Evolutionary conservation across 2,113 vertebrate species (phyloP).

Genomic region (Istiophorus platypterus): DNA sequence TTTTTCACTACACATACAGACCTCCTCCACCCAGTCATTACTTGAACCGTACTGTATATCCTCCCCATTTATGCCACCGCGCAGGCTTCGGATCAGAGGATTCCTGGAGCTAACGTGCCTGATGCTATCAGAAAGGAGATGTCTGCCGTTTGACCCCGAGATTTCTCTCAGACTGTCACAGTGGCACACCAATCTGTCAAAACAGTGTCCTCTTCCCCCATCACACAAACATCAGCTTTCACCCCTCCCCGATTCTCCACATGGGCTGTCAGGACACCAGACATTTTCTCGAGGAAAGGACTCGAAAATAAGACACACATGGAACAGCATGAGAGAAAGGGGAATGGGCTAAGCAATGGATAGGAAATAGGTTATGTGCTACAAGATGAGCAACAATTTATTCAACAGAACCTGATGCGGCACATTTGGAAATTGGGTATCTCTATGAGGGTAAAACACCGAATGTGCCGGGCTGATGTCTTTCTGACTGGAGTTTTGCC

Average conservation of each 20-base stretch:
- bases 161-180: conserved; percentile 54
- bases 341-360: conserved; percentile 33
- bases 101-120: conserved; percentile 42
- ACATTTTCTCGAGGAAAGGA: conserved; percentile 22
- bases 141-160: conserved; percentile 70
- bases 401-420: conserved; percentile 31
- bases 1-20: background rate
- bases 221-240: conserved; percentile 54
- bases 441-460: conserved; percentile 15
- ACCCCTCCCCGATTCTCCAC: conserved; percentile 1
- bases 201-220: conserved; percentile 50
- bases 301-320: conserved; percentile 42
- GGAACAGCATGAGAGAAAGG: conserved; percentile 38
- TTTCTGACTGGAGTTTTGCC: conserved; percentile 4
- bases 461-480: background rate
- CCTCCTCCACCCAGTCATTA: conserved; percentile 9
- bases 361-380: conserved; percentile 30
- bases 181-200: conserved; percentile 74
- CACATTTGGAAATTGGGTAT: background rate
- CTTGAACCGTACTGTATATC: conserved; percentile 29
- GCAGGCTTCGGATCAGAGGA: conserved; percentile 52
- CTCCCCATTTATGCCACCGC: conserved; percentile 1
- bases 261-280: conserved; percentile 42
- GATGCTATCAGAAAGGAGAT: conserved; percentile 69
- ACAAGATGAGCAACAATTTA: conserved; percentile 45